These are phyloP conservation scores for Carcharodon carcharias DNA, from an alignment of 2,797 vertebrate genomes.

Conservation along the genomic window DNA sequence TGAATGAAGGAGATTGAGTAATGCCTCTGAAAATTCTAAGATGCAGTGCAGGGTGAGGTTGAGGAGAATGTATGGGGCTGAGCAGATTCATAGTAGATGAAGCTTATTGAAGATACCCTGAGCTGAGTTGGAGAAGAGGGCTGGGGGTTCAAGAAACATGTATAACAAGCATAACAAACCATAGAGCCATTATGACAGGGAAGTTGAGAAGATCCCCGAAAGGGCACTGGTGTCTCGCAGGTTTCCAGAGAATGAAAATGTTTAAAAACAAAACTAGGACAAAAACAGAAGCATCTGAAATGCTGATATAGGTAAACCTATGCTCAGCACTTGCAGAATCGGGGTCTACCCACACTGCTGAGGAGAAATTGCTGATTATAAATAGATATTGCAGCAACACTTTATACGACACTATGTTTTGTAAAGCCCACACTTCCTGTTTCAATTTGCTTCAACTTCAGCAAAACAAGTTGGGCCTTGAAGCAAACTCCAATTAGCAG, in stretches of 20 bases:
- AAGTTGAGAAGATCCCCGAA: background rate
- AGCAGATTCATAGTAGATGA: background rate
- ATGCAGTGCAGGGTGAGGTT: background rate
- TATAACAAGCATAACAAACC: background rate
- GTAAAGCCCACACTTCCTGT: background rate
- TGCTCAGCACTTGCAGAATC: background rate
- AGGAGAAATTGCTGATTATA: background rate
- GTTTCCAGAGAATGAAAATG: background rate
- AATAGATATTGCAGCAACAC: slow-evolving; percentile 3
- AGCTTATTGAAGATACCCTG: background rate
- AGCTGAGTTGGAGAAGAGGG: background rate
- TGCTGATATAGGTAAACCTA: background rate
- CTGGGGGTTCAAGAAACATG: background rate
- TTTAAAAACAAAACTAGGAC: background rate
- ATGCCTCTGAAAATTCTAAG: background rate
- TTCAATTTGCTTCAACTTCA: background rate
- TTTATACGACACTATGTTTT: slow-evolving; percentile 9
- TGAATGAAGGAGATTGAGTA: background rate
- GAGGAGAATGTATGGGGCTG: background rate
- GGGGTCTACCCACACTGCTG: no score
- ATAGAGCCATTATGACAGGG: background rate
- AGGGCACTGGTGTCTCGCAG: background rate
- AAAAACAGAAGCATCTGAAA: background rate
- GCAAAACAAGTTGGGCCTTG: background rate
- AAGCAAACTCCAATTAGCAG: background rate